Evolutionary conservation across 2,888 invertebrate genomes (phyloP).

Genomic region (Drosophila atripex): DNA sequence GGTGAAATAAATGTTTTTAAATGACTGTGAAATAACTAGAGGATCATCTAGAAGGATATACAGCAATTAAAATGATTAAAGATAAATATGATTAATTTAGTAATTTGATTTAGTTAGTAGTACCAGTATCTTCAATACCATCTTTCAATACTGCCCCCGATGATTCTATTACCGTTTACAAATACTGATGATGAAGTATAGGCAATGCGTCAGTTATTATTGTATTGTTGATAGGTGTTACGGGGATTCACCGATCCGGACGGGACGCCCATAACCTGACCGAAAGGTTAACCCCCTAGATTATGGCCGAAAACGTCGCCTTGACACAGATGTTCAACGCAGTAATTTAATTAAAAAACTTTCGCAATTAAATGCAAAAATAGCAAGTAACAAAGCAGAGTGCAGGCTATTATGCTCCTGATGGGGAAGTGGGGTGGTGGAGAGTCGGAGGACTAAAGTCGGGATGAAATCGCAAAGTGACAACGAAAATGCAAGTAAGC

Average conservation of each 20-base stretch:
- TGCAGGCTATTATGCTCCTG: slow-evolving; percentile 40
- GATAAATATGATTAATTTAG: too few relatives aligned
- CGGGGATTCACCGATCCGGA: slow-evolving; percentile 6
- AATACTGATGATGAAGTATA: not conserved
- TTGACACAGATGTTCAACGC: slow-evolving; percentile 73
- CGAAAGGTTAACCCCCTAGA: not conserved
- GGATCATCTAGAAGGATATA: too few relatives aligned
- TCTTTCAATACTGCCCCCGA: not conserved
- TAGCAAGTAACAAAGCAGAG: slow-evolving; percentile 32
- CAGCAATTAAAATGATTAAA: too few relatives aligned
- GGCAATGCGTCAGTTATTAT: not conserved
- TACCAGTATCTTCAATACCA: not conserved
- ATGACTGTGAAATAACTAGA: too few relatives aligned
- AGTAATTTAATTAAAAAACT: slow-evolving; percentile 79
- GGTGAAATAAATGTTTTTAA: too few relatives aligned
- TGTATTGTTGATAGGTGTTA: not conserved
- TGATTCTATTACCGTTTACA: not conserved
- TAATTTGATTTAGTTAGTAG: too few relatives aligned
- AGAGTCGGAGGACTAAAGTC: not conserved
- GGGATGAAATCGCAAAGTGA: slow-evolving; percentile 61
- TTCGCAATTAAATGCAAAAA: slow-evolving; percentile 76
- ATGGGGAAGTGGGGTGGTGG: slow-evolving; percentile 9
- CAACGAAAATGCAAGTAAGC: slow-evolving; percentile 77
- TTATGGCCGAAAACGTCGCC: slow-evolving; percentile 55
- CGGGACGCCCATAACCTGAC: slow-evolving; percentile 23